Base-by-base conservation (phyloP, 2,113 vertebrate genomes). In the Xyrauchen texanus region DNA sequence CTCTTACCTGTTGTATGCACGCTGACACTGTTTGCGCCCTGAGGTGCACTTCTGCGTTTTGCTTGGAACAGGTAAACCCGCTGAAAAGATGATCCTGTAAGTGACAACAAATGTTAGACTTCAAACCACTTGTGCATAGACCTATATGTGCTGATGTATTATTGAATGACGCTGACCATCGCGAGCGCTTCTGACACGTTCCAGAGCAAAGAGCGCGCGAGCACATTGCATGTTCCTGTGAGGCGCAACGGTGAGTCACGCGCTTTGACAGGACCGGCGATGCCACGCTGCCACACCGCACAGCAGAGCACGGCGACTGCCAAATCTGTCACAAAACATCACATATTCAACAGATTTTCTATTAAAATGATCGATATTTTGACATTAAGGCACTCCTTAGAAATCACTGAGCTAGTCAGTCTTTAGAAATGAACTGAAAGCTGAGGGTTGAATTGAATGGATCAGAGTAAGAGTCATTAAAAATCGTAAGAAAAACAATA, bases 1-100 rank as follows among this genome's bases (percentile, higher is more conserved):
- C 21, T 34, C 75, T 66, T 80, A 93, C 93, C 85, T 81, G 74
- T 67, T 92, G 91, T 10, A 81, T 58, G 67, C 93, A 94, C 0
- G 58, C 88, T 44, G 69, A 80, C 0, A 85, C 11, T 0, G 89
- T 93, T 57, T 63, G 45, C 0, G 82, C 88, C 42, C 70, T 49
- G 6, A 6, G 16, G 70, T 86, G 82, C 57, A 92, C 74, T 77
- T 91, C 82, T 66, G 89, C n/a, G 4, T 76, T 84, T 69, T 88
- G 87, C 73, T 86, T 64, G 0, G 44, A 70, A 75, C 92, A 93
- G 84, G 90, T 81, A 6, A 93, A 79, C 16, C 90, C 93, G 44
- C 7, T 85, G 82, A 90, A 92, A 42, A 92, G 57, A 2, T 80
- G 15, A 0, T 83, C 79, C 91, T 93, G 78, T 2, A 15, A 34